These are phyloP conservation scores for Ceriagrion tenellum DNA, from an alignment of 2,888 invertebrate species.

Conservation along the genomic window DNA sequence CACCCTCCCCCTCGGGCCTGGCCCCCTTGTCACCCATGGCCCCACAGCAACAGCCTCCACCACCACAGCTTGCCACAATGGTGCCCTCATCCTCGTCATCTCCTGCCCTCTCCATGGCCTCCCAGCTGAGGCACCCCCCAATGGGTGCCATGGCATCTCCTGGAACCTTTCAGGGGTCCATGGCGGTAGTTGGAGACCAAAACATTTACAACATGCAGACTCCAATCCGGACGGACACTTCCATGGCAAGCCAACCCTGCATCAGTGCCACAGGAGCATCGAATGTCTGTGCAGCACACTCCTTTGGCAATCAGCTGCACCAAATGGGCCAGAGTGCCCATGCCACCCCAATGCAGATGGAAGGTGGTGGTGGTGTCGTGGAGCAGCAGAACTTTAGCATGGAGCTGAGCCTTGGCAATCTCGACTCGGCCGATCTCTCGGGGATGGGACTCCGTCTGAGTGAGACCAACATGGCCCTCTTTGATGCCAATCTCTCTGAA, in stretches of 20 bases:
- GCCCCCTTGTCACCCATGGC: slow-evolving; percentile 41
- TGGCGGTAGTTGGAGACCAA: not conserved
- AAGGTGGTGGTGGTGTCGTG: slow-evolving; percentile 75
- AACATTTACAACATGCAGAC: not conserved
- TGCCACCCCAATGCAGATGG: slow-evolving; percentile 69
- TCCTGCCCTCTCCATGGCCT: slow-evolving; percentile 70
- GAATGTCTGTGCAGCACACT: not conserved
- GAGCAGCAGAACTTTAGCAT: slow-evolving; percentile 75
- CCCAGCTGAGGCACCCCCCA: slow-evolving; percentile 70
- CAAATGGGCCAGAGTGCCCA: not conserved
- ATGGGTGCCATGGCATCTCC: slow-evolving; percentile 68
- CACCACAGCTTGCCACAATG: slow-evolving; percentile 53
- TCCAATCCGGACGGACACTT: not conserved
- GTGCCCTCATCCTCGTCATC: slow-evolving; percentile 68
- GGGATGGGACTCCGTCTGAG: slow-evolving; percentile 74
- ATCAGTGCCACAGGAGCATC: not conserved
- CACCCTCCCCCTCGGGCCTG: slow-evolving; percentile 35
- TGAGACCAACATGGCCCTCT: slow-evolving; percentile 60
- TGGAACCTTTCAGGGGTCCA: slow-evolving; percentile 7
- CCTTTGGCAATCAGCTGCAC: not conserved
- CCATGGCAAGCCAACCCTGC: not conserved
- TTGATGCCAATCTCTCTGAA: slow-evolving; percentile 77
- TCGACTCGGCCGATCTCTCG: slow-evolving; percentile 78
- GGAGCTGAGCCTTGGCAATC: slow-evolving; percentile 75
- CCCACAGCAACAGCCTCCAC: slow-evolving; percentile 29